Conservation (phyloP, 2,113 vertebrate genomes). For the Prietella phreatophila region DNA sequence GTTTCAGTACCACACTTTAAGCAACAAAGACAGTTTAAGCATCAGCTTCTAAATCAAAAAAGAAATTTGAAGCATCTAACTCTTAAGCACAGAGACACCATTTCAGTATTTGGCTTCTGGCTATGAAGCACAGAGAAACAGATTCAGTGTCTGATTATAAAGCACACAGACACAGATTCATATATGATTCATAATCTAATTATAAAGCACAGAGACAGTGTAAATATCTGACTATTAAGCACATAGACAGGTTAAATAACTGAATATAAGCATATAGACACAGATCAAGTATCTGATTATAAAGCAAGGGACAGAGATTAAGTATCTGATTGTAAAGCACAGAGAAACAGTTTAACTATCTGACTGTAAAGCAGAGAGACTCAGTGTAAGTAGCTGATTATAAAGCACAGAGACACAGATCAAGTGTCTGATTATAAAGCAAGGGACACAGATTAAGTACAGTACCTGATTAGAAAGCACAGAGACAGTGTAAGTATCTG, state of each 20-base stretch:
- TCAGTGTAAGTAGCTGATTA: not conserved
- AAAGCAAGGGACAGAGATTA: not conserved
- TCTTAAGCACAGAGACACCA: not conserved
- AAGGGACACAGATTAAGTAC: not conserved
- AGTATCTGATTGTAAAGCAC: not conserved
- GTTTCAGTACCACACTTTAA: not conserved
- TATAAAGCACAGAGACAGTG: too few species aligned
- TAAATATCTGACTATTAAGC: not conserved
- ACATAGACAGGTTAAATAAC: not conserved
- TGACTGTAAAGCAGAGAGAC: not conserved
- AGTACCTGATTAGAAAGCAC: not conserved
- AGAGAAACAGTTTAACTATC: not conserved
- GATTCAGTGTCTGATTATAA: not conserved
- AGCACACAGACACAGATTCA: not conserved
- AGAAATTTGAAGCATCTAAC: not conserved
- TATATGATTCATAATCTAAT: too few species aligned
- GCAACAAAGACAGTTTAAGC: not conserved
- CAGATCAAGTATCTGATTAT: not conserved
- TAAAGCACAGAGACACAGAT: not conserved
- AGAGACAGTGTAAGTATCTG: not conserved
- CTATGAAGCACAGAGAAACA: not conserved
- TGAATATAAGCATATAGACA: not conserved
- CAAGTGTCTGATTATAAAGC: not conserved
- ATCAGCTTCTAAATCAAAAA: not conserved
- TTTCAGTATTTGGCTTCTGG: too few species aligned